Evolutionary conservation across 2,797 vertebrate genomes (phyloP).

Genomic region (Poeciliopsis infans): DNA sequence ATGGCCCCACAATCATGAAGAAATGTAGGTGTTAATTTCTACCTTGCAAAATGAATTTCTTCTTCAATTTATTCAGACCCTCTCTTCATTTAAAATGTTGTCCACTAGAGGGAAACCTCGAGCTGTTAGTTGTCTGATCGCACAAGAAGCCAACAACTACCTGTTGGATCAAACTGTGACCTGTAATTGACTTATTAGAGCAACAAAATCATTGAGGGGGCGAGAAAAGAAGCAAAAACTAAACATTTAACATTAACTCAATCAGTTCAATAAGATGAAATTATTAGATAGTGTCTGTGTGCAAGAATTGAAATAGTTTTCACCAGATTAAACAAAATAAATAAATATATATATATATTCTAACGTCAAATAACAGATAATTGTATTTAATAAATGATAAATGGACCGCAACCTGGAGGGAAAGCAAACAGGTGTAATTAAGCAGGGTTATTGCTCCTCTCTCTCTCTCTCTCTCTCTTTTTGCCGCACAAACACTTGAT

Average conservation of each 20-base stretch:
- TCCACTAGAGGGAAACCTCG: constrained; percentile 62
- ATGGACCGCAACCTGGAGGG: background rate
- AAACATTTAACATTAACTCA: background rate
- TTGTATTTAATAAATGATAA: background rate
- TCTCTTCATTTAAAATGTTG: background rate
- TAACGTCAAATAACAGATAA: background rate
- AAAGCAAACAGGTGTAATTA: constrained; percentile 1
- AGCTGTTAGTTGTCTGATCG: background rate
- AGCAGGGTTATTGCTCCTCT: background rate
- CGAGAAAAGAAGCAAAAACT: background rate
- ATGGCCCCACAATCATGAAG: background rate
- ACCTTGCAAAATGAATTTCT: background rate
- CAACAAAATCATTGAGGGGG: background rate
- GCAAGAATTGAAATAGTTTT: background rate
- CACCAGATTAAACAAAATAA: background rate
- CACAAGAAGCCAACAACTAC: constrained; percentile 28
- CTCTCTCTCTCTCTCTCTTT: background rate
- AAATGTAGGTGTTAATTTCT: background rate
- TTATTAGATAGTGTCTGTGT: background rate
- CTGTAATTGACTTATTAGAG: background rate
- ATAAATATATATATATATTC: background rate
- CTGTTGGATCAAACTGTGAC: constrained; percentile 51
- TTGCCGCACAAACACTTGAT: constrained; percentile 8
- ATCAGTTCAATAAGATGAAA: background rate
- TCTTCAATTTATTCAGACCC: background rate